phyloP scores from a whole-genome alignment of 2,888 invertebrate species.

The Operophtera brumata region DNA sequence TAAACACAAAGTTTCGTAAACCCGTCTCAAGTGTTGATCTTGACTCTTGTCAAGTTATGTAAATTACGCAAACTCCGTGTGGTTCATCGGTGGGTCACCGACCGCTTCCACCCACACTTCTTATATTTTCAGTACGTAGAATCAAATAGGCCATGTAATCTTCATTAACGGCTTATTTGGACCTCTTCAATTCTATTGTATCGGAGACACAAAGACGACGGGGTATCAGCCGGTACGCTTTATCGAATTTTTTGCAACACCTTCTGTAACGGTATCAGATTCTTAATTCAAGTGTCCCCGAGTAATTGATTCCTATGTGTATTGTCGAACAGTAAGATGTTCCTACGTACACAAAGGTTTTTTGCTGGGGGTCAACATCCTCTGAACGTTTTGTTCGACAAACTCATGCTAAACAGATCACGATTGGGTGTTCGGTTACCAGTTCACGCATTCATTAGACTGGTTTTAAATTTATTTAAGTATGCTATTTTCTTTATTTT shows the following conservation, averaged over 20 bases:
- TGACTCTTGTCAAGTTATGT: conserved; percentile 74
- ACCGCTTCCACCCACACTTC: conserved; percentile 61
- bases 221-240: conserved; percentile 42
- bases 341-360: conserved; percentile 47
- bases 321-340: conserved; percentile 51
- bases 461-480: neutral
- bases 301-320: conserved; percentile 60
- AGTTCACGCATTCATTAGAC: conserved; percentile 6
- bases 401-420: conserved; percentile 53
- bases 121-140: conserved; percentile 44
- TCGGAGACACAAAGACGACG: conserved; percentile 25
- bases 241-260: conserved; percentile 43
- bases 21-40: conserved; percentile 69
- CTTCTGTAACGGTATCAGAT: conserved; percentile 49
- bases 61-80: conserved; percentile 69
- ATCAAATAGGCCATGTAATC: conserved; percentile 42
- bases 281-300: conserved; percentile 54
- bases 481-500: conserved; percentile 25
- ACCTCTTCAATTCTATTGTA: conserved; percentile 39
- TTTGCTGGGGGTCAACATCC: conserved; percentile 64
- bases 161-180: conserved; percentile 46
- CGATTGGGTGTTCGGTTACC: conserved; percentile 39
- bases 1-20: conserved; percentile 60
- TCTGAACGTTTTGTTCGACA: conserved; percentile 56
- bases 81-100: conserved; percentile 69